Conservation (phyloP, 2,797 vertebrate genomes). For the Enteromius treurensis region DNA sequence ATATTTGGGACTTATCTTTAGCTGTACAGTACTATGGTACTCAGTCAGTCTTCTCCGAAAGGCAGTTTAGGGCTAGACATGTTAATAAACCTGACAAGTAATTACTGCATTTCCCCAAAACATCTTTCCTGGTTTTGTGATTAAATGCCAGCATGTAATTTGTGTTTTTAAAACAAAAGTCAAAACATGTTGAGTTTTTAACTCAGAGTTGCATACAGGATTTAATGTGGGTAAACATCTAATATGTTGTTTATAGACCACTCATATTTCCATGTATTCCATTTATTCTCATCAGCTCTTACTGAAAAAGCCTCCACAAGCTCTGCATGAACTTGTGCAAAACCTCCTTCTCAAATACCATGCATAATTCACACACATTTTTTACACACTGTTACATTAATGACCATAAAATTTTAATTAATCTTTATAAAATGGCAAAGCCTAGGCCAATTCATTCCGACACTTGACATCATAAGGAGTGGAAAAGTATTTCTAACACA, state of each 20-base stretch:
- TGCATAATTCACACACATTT: conserved; percentile 20
- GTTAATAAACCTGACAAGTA: not conserved
- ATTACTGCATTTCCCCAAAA: not conserved
- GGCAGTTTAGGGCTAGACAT: conserved; percentile 4
- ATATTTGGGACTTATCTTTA: not conserved
- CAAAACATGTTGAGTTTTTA: not conserved
- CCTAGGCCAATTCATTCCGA: not conserved
- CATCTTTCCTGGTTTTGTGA: not conserved
- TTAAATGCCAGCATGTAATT: not conserved
- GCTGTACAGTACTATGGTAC: not conserved
- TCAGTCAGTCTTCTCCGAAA: not conserved
- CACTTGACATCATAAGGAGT: conserved; percentile 8
- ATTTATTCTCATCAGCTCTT: conserved; percentile 45
- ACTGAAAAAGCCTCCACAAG: conserved; percentile 8
- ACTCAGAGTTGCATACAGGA: not conserved
- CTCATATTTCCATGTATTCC: conserved; percentile 20
- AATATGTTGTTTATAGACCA: conserved; percentile 3
- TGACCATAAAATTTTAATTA: conserved; percentile 1
- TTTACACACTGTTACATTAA: conserved; percentile 1
- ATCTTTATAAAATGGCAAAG: conserved; percentile 45
- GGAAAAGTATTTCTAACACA: conserved; percentile 33
- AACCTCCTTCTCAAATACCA: not conserved
- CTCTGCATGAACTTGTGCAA: not conserved
- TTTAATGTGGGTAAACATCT: conserved; percentile 10
- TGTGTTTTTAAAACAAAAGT: conserved; percentile 15